phyloP scores from a whole-genome alignment of 2,888 invertebrate genomes.

The Leucophenga maculata region DNA sequence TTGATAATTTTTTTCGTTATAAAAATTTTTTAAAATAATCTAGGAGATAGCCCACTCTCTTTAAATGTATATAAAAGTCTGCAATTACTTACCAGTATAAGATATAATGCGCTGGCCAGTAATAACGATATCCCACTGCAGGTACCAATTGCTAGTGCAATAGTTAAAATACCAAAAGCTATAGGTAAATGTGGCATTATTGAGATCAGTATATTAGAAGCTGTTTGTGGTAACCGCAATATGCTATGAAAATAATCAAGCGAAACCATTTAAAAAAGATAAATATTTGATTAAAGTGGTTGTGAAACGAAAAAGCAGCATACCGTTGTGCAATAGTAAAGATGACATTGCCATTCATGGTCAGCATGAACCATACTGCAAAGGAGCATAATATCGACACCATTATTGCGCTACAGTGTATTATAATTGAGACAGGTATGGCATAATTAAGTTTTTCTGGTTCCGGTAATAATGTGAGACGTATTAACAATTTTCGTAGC shows the following conservation, averaged over 20 bases:
- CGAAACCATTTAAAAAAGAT: background rate
- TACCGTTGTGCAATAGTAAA: conserved; percentile 53
- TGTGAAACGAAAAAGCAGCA: too few relatives aligned
- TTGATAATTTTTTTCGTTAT: too few relatives aligned
- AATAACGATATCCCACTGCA: conserved; percentile 83
- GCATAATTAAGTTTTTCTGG: conserved; percentile 53
- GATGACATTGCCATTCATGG: conserved; percentile 54
- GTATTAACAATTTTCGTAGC: conserved; percentile 54
- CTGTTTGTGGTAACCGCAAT: conserved; percentile 50
- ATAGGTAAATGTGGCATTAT: conserved; percentile 81
- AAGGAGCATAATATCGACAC: conserved; percentile 52
- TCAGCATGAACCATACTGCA: conserved; percentile 52
- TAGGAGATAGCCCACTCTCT: too few relatives aligned
- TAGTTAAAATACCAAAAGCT: conserved; percentile 77
- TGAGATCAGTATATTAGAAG: conserved; percentile 74
- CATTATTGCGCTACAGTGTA: conserved; percentile 60
- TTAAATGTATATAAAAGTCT: background rate
- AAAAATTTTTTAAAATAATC: too few relatives aligned
- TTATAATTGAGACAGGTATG: conserved; percentile 54
- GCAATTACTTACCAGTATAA: conserved; percentile 76
- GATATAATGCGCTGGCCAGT: conserved; percentile 79
- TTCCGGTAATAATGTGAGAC: conserved; percentile 44
- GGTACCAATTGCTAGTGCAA: conserved; percentile 78
- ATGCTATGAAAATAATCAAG: conserved; percentile 36
- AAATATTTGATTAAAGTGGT: background rate